Percentiles rank a stretch among this genome's conserved stretches.
Evolutionary conservation across 2,888 invertebrate species (phyloP).

Genomic region (Pandemis cinnamomeana): DNA sequence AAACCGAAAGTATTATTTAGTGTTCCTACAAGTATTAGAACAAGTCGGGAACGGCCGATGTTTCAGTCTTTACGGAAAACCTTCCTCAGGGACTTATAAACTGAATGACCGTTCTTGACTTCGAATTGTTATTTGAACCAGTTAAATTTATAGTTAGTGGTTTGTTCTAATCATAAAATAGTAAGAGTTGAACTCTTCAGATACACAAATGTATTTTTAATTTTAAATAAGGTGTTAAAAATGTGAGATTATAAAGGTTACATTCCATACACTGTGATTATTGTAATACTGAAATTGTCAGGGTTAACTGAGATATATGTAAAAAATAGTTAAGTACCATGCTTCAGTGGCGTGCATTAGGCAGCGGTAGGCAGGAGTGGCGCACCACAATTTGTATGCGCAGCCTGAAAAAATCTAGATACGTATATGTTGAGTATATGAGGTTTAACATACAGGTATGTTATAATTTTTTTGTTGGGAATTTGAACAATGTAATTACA

Average conservation of each 20-base stretch:
- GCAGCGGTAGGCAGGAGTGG: too few relatives aligned
- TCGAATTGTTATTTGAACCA: too few relatives aligned
- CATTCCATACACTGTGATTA: slow-evolving; percentile 26
- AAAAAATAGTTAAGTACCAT: neutral
- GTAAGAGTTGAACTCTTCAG: neutral
- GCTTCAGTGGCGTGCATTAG: neutral
- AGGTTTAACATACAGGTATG: neutral
- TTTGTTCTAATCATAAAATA: neutral
- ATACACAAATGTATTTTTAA: slow-evolving; percentile 2
- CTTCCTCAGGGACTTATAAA: too few relatives aligned
- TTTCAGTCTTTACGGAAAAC: too few relatives aligned
- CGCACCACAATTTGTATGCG: too few relatives aligned
- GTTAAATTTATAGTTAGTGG: too few relatives aligned
- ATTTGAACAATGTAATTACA: too few relatives aligned
- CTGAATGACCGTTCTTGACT: too few relatives aligned
- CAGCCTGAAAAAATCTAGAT: too few relatives aligned
- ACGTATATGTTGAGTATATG: neutral
- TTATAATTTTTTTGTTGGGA: too few relatives aligned
- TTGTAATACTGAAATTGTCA: slow-evolving; percentile 7
- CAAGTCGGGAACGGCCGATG: too few relatives aligned
- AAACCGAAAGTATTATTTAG: neutral
- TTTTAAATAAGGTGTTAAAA: neutral
- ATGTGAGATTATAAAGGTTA: slow-evolving; percentile 18
- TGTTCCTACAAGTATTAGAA: too few relatives aligned
- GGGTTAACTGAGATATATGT: neutral